A percentile compares a stretch with the other conserved stretches of the same genome.
These are phyloP conservation scores for Pinna nobilis DNA, from an alignment of 1,140 invertebrate species.

Conservation along the genomic window DNA sequence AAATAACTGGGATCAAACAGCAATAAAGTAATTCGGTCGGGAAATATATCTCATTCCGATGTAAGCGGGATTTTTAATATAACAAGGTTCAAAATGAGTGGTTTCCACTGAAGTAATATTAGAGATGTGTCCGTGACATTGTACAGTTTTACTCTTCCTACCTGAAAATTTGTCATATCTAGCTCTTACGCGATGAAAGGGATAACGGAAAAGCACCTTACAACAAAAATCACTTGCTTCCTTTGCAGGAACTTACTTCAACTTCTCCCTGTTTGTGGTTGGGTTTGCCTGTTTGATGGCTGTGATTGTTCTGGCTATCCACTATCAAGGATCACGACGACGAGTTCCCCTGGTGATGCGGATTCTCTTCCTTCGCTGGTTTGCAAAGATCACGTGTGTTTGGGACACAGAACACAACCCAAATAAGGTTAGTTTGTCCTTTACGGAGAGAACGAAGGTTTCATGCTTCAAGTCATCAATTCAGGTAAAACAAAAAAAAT, in stretches of 20 bases:
- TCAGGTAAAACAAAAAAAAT: too few species aligned
- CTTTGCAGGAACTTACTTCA: conserved; percentile 56
- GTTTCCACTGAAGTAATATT: too few species aligned
- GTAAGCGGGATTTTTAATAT: too few species aligned
- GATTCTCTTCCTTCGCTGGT: not conserved
- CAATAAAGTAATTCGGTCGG: too few species aligned
- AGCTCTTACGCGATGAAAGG: not conserved
- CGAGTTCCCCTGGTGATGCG: not conserved
- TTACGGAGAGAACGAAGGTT: not conserved
- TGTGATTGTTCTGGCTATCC: conserved; percentile 76
- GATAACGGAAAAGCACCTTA: not conserved
- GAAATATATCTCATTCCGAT: too few species aligned
- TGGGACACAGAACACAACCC: not conserved
- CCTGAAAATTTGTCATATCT: not conserved
- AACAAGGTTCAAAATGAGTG: too few species aligned
- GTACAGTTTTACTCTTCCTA: not conserved
- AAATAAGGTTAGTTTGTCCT: too few species aligned
- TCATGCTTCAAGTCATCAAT: too few species aligned
- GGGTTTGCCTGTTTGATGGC: conserved; percentile 49
- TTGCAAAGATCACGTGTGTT: not conserved
- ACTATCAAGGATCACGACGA: conserved; percentile 76
- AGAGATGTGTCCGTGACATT: too few species aligned
- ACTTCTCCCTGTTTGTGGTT: conserved; percentile 51
- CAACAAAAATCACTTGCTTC: not conserved
- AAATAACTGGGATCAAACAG: too few species aligned